Base-by-base conservation (phyloP, 1,140 invertebrate species). In the Dreissena polymorpha region DNA sequence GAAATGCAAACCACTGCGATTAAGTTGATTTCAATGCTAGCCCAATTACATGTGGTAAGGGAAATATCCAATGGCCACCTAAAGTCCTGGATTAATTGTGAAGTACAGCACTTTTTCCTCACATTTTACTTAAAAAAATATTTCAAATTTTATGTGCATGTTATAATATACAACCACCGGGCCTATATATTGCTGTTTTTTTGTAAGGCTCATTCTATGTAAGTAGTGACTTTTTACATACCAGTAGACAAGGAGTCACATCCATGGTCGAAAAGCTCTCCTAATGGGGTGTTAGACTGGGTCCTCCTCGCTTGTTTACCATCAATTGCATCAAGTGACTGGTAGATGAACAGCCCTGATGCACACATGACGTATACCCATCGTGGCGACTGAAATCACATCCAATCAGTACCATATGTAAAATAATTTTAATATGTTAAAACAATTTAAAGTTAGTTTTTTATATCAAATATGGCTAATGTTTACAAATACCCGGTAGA, bases 241-340 rank as follows among this genome's bases (percentile, higher is more conserved):
- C 94, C 93, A 88, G 93, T 93, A 14, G 94, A 93, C 27, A 94
- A 86, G 12, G 98, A 98, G 93, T 99, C 99, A 86, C 99, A 95
- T 0, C 99, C 99, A 94, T 99, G 99, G 93, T 99, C 99, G 93
- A 99, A 99, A 12, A 99, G 93, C 94, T 99, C 99, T 3, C 99
- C 99, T 8, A 99, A 93, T 0, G 98, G 98, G 0, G 97, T 96
- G 64, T 96, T 97, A 0, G 97, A 96, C 67, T 96, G 95, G 0
- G 99, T 99, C 63, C 98, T 94, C 69, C 99, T 94, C 0, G 99
- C 99, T 93, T 99, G 99, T 92, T 99, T 99, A 1, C 99, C 99
- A 94, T 99, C 99, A 79, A 99, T 99, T 55, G 99, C 99, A 94
- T 99, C 99, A 85, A 99, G 94, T 89, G 98, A 98, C 94, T 99